phyloP scores from a whole-genome alignment of 1,140 invertebrate genomes.

The Medauroidea extradentata region DNA sequence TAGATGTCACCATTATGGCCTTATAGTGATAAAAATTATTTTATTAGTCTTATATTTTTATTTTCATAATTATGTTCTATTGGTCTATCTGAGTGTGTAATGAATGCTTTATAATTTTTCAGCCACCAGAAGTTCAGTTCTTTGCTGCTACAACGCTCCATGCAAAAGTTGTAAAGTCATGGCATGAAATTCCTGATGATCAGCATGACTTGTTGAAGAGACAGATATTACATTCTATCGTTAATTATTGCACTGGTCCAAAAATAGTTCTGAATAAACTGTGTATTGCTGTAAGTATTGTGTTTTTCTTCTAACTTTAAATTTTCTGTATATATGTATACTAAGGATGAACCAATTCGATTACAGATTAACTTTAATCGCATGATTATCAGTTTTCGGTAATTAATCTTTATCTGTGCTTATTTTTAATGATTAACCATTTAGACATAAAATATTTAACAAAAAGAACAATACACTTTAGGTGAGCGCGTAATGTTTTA shows the following conservation, averaged over 20 bases:
- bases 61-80: background rate
- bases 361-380: background rate
- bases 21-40: background rate
- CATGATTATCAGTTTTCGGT: background rate
- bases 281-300: slow-evolving; percentile 74
- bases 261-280: slow-evolving; percentile 80
- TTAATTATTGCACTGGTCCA: slow-evolving; percentile 68
- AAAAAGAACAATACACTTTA: no score
- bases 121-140: slow-evolving; percentile 85
- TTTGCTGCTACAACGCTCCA: slow-evolving; percentile 88
- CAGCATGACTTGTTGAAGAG: slow-evolving; percentile 70
- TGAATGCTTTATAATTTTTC: slow-evolving; percentile 28
- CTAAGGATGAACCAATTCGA: no score
- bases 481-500: no score
- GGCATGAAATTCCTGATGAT: slow-evolving; percentile 74
- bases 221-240: slow-evolving; percentile 69
- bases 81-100: background rate
- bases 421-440: no score
- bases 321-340: background rate
- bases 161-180: slow-evolving; percentile 79
- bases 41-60: background rate
- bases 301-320: background rate
- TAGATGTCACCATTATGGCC: no score
- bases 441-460: no score
- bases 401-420: background rate